Conservation (phyloP, 2,113 vertebrate species). For the Daubentonia madagascariensis region DNA sequence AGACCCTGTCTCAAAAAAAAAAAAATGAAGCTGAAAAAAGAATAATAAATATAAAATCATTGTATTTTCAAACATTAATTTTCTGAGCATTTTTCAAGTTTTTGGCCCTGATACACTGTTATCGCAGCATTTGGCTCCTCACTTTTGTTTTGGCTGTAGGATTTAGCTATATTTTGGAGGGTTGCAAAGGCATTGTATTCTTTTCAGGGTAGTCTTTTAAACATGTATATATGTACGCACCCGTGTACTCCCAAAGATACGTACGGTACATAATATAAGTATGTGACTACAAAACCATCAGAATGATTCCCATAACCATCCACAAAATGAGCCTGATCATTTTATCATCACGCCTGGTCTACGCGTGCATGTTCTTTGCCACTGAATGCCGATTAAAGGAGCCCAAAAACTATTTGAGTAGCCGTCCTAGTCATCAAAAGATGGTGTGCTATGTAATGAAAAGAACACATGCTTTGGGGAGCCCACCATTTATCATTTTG, state of each 20-base stretch:
- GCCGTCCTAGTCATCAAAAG: neutral
- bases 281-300: neutral
- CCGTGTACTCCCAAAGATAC: neutral
- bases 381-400: neutral
- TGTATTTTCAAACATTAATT: neutral
- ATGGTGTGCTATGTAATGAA: neutral
- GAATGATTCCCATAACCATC: neutral
- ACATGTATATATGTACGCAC: fast-evolving
- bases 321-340: neutral
- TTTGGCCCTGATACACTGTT: neutral
- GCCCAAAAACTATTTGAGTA: neutral
- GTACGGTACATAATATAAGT: neutral
- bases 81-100: neutral
- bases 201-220: neutral
- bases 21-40: neutral
- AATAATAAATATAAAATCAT: neutral
- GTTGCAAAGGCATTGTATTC: neutral
- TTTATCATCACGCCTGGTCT: neutral
- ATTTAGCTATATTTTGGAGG: neutral
- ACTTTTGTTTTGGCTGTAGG: neutral
- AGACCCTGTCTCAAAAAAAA: too few species aligned
- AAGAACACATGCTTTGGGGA: neutral
- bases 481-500: neutral
- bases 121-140: neutral
- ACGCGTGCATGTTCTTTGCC: neutral